Evolutionary conservation across 2,113 vertebrate genomes (phyloP).

Genomic region (Pagrus major): DNA sequence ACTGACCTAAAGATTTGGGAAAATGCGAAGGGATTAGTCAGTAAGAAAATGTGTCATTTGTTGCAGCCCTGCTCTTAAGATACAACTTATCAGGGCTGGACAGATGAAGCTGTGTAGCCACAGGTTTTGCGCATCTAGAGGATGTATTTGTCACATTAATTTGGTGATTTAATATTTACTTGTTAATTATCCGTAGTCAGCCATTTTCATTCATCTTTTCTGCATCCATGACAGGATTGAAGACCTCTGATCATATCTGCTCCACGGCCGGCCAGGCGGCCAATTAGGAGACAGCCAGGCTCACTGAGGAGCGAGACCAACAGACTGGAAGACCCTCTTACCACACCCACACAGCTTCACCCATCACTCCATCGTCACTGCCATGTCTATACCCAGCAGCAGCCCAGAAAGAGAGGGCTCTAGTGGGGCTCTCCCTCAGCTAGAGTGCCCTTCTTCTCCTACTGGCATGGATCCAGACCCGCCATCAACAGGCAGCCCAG

Average conservation of each 20-base stretch:
- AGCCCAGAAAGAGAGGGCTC: constrained; percentile 83
- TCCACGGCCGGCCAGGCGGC: constrained; percentile 43
- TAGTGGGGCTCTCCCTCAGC: constrained; percentile 58
- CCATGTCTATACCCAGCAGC: constrained; percentile 81
- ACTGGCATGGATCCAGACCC: constrained; percentile 79
- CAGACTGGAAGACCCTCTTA: constrained; percentile 30
- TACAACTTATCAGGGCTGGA: not conserved
- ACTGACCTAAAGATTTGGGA: not conserved
- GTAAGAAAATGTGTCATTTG: not conserved
- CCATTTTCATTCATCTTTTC: not conserved
- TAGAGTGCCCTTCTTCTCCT: constrained; percentile 83
- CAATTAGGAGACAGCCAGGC: constrained; percentile 40
- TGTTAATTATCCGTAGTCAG: not conserved
- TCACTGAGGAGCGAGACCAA: constrained; percentile 39
- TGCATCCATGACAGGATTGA: constrained; percentile 63
- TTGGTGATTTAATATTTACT: too few relatives aligned
- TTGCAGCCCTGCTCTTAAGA: not conserved
- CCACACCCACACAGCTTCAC: constrained; percentile 25
- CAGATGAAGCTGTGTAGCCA: not conserved
- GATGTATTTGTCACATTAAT: not conserved
- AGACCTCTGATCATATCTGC: constrained; percentile 72
- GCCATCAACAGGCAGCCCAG: constrained; percentile 88
- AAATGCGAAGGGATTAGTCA: not conserved
- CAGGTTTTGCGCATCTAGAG: not conserved
- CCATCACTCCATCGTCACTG: constrained; percentile 4